Base-by-base conservation (phyloP, 2,888 invertebrate genomes). In the Sphaerophoria taeniata region DNA sequence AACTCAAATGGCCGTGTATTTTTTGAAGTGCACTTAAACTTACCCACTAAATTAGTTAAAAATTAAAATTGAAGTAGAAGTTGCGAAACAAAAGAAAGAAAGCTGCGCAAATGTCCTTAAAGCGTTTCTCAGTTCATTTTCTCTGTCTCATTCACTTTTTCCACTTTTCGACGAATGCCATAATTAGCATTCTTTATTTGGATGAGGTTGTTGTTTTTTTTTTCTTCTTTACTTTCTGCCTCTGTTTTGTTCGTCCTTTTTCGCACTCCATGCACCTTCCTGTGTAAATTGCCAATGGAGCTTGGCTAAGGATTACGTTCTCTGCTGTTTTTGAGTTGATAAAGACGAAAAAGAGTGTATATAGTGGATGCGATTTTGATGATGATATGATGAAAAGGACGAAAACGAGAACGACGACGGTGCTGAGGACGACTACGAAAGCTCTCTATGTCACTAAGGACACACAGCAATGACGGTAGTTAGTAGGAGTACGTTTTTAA, bases 101-200 rank as follows among this genome's bases (percentile, higher is more conserved):
- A 58, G 11, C 11, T 43, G 39, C 34, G 12, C 24, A 39, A 58
- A 34, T 67, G 67, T 67, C 51, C 53, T 51, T 67, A 39, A 53
- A 67, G 39, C 39, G 11, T 4, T 53, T 51, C 16, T 34, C 11
- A 12, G 9, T 43, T 43, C 16, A 16, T 65, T 24, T 53, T 39
- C 39, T 33, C 47, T 49, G 39, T 51, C 65, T 74, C 56, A 33
- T 61, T 55, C 45, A 36, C 67, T 63, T 73, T 79, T 75, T 76
- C 84, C 69, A 71, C 47, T 67, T 79, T 72, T 72, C 75, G 71
- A 69, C 84, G 79, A 84, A 75, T 79, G 67, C 72, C 75, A 79
- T 84, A 72, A 84, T 84, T 84, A 79, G 84, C 84, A 76, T 84
- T 69, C 79, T 79, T 79, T 84, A 79, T 84, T 71, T 69, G 75